Evolutionary conservation across 2,888 invertebrate species (phyloP).

Genomic region (Miltochrista miniata): DNA sequence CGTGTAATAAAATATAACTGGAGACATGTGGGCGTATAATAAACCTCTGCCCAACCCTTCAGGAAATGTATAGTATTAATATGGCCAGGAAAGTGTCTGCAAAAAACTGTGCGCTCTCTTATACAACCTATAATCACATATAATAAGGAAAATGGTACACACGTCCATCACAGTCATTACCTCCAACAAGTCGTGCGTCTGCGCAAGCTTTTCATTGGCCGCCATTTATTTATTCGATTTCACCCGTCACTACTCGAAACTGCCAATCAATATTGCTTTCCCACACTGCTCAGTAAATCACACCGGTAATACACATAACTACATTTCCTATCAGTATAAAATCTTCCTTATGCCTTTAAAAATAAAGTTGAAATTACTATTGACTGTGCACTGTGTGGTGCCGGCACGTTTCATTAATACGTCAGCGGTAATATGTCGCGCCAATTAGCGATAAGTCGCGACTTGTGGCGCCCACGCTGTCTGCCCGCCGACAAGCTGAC

Average conservation of each 20-base stretch:
- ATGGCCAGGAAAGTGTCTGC: not conserved
- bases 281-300: constrained; percentile 15
- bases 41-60: too few relatives aligned
- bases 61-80: too few relatives aligned
- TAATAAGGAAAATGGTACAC: constrained; percentile 18
- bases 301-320: constrained; percentile 10
- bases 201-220: constrained; percentile 19
- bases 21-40: too few relatives aligned
- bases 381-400: not conserved
- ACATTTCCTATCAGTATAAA: constrained; percentile 11
- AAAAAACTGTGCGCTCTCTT: constrained; percentile 11
- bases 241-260: constrained; percentile 17
- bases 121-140: constrained; percentile 18
- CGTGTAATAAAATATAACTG: too few relatives aligned
- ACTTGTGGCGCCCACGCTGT: constrained; percentile 32
- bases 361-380: constrained; percentile 15
- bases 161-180: constrained; percentile 5
- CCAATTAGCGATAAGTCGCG: constrained; percentile 38
- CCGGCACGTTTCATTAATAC: constrained; percentile 37
- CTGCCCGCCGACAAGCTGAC: constrained; percentile 9
- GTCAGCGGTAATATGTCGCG: constrained; percentile 34
- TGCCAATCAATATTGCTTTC: constrained; percentile 36
- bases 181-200: not conserved
- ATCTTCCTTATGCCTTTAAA: constrained; percentile 4
- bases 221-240: constrained; percentile 37